phyloP scores from a whole-genome alignment of 2,888 invertebrate genomes.

The Glyphotaelius pellucidus region DNA sequence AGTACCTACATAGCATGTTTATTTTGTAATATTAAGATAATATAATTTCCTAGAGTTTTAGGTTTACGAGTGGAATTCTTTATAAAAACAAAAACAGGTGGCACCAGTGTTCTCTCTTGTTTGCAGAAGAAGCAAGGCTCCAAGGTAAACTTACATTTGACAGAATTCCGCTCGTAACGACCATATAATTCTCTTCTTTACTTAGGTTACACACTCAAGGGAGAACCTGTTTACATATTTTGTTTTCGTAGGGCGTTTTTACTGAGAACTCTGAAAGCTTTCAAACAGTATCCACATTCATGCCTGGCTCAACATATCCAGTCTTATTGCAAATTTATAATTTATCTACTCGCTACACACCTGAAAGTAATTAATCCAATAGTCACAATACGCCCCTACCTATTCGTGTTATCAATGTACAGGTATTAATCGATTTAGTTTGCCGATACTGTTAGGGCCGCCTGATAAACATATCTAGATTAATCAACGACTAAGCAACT shows the following conservation, averaged over 20 bases:
- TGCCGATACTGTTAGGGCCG: not conserved
- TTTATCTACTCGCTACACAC: not conserved
- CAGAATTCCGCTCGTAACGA: slow-evolving; percentile 2
- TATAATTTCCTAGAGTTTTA: not conserved
- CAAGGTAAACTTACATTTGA: not conserved
- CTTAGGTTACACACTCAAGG: not conserved
- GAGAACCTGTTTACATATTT: slow-evolving; percentile 2
- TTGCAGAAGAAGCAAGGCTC: not conserved
- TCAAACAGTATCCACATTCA: not conserved
- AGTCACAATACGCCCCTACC: not conserved
- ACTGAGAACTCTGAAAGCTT: not conserved
- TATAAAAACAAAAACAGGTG: not conserved
- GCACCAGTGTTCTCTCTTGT: slow-evolving; percentile 13
- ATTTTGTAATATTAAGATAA: not conserved
- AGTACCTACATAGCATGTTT: not conserved
- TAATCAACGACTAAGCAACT: not conserved
- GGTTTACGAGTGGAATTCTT: not conserved
- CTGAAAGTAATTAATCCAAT: not conserved
- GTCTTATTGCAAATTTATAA: not conserved
- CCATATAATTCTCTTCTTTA: not conserved
- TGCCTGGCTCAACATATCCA: not conserved
- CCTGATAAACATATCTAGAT: not conserved
- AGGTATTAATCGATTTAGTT: not conserved
- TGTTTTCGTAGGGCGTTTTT: not conserved
- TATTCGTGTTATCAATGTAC: not conserved